Conservation (phyloP, 1,140 invertebrate genomes). For the Myzus persicae region DNA sequence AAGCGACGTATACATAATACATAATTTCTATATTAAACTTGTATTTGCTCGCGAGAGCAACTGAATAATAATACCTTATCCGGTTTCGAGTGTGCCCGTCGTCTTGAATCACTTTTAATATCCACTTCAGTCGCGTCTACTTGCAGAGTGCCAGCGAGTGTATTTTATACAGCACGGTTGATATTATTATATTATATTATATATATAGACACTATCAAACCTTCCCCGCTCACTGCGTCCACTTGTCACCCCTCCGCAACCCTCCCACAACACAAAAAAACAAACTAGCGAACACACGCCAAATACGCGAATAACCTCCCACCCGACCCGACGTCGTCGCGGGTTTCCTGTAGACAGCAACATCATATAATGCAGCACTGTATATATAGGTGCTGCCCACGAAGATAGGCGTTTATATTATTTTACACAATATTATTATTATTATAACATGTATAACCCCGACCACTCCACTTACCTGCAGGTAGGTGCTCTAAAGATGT, state of each 20-base stretch:
- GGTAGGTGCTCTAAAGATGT: not conserved
- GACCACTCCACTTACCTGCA: not conserved
- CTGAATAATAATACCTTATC: not conserved
- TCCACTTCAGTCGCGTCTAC: not conserved
- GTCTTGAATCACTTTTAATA: not conserved
- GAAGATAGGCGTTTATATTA: not conserved
- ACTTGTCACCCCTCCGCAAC: not conserved
- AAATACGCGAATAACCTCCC: not conserved
- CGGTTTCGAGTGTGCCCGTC: not conserved
- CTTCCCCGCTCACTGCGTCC: not conserved
- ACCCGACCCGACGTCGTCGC: not conserved
- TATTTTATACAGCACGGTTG: not conserved
- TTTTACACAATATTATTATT: not conserved
- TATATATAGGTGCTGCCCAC: not conserved
- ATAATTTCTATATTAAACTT: not conserved
- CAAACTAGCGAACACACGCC: not conserved
- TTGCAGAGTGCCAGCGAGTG: not conserved
- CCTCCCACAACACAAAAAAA: not conserved
- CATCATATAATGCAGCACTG: not conserved
- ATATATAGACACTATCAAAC: not conserved
- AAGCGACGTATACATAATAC: too few species aligned
- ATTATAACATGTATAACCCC: not conserved
- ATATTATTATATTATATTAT: too few species aligned
- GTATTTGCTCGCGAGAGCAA: not conserved
- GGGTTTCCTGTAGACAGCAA: not conserved